phyloP scores from a whole-genome alignment of 2,113 vertebrate species.

The Sinocyclocheilus anophthalmus region DNA sequence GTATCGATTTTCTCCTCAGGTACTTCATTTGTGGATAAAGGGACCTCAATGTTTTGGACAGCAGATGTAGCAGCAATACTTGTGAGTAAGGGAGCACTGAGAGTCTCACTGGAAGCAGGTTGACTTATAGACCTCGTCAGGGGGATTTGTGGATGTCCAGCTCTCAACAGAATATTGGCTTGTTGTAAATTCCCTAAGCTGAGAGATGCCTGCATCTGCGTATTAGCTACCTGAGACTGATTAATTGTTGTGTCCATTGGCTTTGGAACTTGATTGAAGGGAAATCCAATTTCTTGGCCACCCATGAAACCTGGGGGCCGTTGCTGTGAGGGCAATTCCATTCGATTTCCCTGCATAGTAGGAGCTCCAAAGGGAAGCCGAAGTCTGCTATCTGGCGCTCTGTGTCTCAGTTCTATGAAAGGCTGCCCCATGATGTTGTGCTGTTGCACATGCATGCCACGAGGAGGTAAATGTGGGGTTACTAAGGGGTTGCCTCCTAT shows the following conservation, averaged over 20 bases:
- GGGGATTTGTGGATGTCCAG: constrained; percentile 70
- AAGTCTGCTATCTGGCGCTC: constrained; percentile 83
- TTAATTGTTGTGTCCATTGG: constrained; percentile 77
- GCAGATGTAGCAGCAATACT: constrained; percentile 68
- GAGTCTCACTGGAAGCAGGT: constrained; percentile 77
- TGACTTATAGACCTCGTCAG: constrained; percentile 83
- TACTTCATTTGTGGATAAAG: constrained; percentile 67
- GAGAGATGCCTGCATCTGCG: constrained; percentile 76
- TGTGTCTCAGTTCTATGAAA: constrained; percentile 92
- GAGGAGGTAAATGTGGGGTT: constrained; percentile 83
- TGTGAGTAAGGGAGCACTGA: constrained; percentile 72
- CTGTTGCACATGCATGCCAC: constrained; percentile 85
- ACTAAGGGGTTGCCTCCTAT: constrained; percentile 75
- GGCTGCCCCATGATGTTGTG: constrained; percentile 93
- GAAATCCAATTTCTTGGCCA: constrained; percentile 76
- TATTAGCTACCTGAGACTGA: constrained; percentile 67
- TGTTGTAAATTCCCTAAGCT: constrained; percentile 84
- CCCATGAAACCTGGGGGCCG: constrained; percentile 77
- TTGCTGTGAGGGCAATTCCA: constrained; percentile 77
- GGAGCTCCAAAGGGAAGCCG: constrained; percentile 78
- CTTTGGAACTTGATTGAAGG: constrained; percentile 74
- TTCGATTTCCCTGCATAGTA: constrained; percentile 68
- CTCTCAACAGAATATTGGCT: constrained; percentile 71
- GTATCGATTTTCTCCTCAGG: constrained; percentile 90
- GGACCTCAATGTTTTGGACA: constrained; percentile 70